Base-by-base conservation (phyloP, 2,888 invertebrate species). In the Endotricha flammealis region DNA sequence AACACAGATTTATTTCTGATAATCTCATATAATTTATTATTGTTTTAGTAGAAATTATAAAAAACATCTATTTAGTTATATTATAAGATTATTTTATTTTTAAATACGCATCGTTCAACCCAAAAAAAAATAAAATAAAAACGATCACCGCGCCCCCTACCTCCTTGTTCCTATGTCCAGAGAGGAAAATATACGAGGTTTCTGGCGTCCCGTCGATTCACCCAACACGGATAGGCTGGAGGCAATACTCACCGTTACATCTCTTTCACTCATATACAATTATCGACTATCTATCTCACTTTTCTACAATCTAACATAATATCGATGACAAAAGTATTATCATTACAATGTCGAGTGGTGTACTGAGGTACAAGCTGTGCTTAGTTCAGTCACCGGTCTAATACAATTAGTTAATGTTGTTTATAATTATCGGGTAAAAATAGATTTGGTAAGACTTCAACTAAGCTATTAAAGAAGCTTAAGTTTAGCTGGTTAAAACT, bases 161-260 rank as follows among this genome's bases (percentile, higher is more conserved):
- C 86, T 87, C 75, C 82, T 67, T 61, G 81, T 78, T 20, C 20
- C 20, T 44, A 87, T 83, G 64, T 87, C 86, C 76, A 86, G 65
- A 45, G 86, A 86, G 58, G 86, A 77, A 75, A 86, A 87, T 55
- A 86, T 85, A 62, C 82, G 81, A 49, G 86, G 85, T 75, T 87
- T 85, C 75, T 76, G 83, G 38, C 81, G 77, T 23, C 79, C 81
- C 25, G 75, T 66, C 33, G 82, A 60, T 48, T 83, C 85, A 37
- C 86, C 86, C 70, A 86, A 61, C 76, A 86, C 83, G 55, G 86
- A 86, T 55, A 86, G 64, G 63, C 86, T 86, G 67, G 48, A 60
- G 57, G 69, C 46, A 65, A 75, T 60, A 75, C 70, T 75, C 37
- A 56, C 49, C 52, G 50, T 50, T 53, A 60, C 50, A 22, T 35